Base-by-base conservation (phyloP, 30 jellyfish, hydroid and myxozoan species). In the Mastigias papua region DNA sequence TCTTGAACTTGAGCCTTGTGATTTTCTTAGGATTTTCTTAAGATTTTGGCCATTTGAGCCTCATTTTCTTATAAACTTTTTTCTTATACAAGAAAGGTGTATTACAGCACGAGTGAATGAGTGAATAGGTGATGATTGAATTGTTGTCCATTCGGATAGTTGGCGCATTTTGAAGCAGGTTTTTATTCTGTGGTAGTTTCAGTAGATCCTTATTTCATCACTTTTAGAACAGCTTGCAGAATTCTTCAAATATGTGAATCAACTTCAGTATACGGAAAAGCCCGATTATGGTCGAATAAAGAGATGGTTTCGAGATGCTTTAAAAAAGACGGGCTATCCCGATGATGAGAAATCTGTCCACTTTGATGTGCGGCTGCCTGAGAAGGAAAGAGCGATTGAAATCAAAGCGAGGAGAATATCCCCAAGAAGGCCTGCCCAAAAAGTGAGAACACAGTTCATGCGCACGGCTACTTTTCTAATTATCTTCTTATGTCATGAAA, bases 281-380 rank as follows among this genome's bases (percentile, higher is more conserved):
- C 98, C 98, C 0, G 96, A 87, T 76, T 93, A 93, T 60, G 90
- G 60, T 28, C 73, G 75, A 68, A 34, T 93, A 30, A 78, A 82
- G 64, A 71, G 69, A 48, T 76, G 91, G 90, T 88, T 93, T 79
- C 64, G 54, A 15, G 89, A 77, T 34, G 97, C 95, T 22, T 68
- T 93, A 78, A 73, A 74, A 26, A 76, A 63, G 37, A 17, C 63
- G 19, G 96, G 93, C 0, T 22, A 27, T 58, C 28, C 74, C 2
- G 98, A 93, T 61, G 98, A 93, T 58, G 96, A 96, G n/a, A 87
- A 80, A 33, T 80, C 97, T 1, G 93, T 92, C 1, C 64, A 51
- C 13, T 76, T 87, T 48, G 80, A 64, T 17, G 75, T 57, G 7
- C 21, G 50, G 9, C 29, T 84, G 13, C 83, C 89, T 13, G 69